These are phyloP conservation scores for Morpho achilles DNA, from an alignment of 2,888 invertebrate species.

Conservation along the genomic window DNA sequence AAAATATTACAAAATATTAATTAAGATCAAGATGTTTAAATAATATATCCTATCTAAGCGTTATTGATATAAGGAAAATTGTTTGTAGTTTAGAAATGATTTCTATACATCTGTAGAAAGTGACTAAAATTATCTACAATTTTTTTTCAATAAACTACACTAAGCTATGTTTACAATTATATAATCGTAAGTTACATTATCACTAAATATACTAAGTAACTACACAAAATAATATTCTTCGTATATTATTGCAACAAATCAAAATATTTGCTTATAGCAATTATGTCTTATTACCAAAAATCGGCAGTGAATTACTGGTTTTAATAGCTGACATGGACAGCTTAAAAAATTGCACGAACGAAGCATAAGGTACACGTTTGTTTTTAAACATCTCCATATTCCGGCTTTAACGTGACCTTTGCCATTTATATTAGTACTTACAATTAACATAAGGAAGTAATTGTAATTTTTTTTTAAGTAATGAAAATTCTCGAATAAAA, in stretches of 20 bases:
- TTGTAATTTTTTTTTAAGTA: no score
- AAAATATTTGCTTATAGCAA: slow-evolving; percentile 56
- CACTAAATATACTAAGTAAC: slow-evolving; percentile 25
- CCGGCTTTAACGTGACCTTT: no score
- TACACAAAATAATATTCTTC: slow-evolving; percentile 45
- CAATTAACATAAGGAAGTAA: no score
- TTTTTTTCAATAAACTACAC: slow-evolving; percentile 7
- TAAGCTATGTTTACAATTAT: slow-evolving; percentile 19
- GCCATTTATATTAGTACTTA: no score
- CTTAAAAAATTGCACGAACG: slow-evolving; percentile 32
- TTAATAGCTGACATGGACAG: slow-evolving; percentile 37
- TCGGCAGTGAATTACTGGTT: slow-evolving; percentile 74
- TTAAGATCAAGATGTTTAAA: no score
- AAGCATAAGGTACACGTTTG: slow-evolving; percentile 40
- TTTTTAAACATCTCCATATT: slow-evolving; percentile 11
- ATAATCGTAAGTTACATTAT: slow-evolving; percentile 16
- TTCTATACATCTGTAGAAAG: no score
- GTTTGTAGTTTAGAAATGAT: no score
- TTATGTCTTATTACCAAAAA: slow-evolving; percentile 34
- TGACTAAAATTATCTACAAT: no score
- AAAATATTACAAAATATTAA: no score
- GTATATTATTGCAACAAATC: slow-evolving; percentile 52
- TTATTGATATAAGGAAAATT: no score
- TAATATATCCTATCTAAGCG: no score
- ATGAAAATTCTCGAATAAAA: no score